phyloP scores from a whole-genome alignment of 1,140 invertebrate species.

The Hyposmocoma kahamanoa region DNA sequence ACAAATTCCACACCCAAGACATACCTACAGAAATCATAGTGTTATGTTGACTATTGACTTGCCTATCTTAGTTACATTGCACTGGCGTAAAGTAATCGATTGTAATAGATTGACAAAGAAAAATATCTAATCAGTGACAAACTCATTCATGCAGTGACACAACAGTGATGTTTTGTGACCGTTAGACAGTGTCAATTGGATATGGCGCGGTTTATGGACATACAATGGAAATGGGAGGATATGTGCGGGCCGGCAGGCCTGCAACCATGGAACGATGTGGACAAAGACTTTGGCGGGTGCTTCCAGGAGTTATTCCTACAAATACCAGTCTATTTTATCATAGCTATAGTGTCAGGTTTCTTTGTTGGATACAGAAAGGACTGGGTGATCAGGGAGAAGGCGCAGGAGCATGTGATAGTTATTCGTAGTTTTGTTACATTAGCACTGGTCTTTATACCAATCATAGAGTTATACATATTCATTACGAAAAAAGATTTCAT shows the following conservation, averaged over 20 bases:
- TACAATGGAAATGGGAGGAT: slow-evolving; percentile 81
- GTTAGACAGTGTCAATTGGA: too few species aligned
- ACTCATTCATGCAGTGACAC: too few species aligned
- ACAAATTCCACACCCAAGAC: too few species aligned
- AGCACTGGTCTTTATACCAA: slow-evolving; percentile 77
- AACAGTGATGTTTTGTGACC: too few species aligned
- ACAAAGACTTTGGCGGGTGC: slow-evolving; percentile 84
- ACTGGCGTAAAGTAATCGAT: too few species aligned
- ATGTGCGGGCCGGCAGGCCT: slow-evolving; percentile 81
- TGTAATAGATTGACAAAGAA: too few species aligned
- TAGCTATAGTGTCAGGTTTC: slow-evolving; percentile 84
- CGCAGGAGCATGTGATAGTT: slow-evolving; percentile 77
- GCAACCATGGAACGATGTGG: slow-evolving; percentile 77
- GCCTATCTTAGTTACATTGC: too few species aligned
- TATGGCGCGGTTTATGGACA: too few species aligned
- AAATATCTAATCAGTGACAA: too few species aligned
- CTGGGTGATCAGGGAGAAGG: slow-evolving; percentile 73
- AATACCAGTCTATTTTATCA: slow-evolving; percentile 80
- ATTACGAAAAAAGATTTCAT: slow-evolving; percentile 59
- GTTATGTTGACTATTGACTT: too few species aligned
- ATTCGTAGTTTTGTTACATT: slow-evolving; percentile 77
- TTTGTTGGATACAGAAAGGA: slow-evolving; percentile 80
- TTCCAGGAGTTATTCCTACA: slow-evolving; percentile 86
- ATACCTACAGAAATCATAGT: too few species aligned
- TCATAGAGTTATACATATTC: slow-evolving; percentile 78